These are phyloP conservation scores for Macroteleia sp. DNA, from an alignment of 2,888 invertebrate species.

Conservation along the genomic window DNA sequence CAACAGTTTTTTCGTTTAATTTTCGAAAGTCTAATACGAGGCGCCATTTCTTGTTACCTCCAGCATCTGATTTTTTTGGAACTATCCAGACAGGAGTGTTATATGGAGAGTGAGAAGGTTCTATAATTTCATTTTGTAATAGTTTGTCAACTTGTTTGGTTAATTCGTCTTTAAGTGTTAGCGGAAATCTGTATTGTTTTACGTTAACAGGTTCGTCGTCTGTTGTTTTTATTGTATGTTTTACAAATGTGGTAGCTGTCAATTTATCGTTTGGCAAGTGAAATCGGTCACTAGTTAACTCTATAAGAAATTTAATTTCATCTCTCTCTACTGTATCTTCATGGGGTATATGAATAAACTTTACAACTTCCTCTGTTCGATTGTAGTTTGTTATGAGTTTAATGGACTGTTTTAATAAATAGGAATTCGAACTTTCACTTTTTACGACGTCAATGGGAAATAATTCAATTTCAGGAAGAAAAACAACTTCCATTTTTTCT, in stretches of 20 bases:
- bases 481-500: not conserved
- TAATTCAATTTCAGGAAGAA: not conserved
- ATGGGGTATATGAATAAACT: too few species aligned
- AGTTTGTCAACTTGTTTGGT: not conserved
- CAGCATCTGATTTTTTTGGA: not conserved
- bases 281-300: too few species aligned
- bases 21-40: not conserved
- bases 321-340: too few species aligned
- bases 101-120: not conserved
- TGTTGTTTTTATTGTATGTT: not conserved
- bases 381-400: too few species aligned
- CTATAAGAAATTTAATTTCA: too few species aligned
- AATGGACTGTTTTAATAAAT: too few species aligned
- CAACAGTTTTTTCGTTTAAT: not conserved
- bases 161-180: not conserved
- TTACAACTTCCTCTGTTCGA: too few species aligned
- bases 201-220: not conserved
- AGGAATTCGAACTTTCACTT: too few species aligned
- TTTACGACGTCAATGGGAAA: too few species aligned
- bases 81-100: not conserved
- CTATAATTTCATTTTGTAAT: not conserved
- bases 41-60: not conserved
- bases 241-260: not conserved
- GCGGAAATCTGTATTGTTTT: not conserved
- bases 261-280: not conserved